Base-by-base conservation (phyloP, 2,113 vertebrate species). In the Callipepla squamata region DNA sequence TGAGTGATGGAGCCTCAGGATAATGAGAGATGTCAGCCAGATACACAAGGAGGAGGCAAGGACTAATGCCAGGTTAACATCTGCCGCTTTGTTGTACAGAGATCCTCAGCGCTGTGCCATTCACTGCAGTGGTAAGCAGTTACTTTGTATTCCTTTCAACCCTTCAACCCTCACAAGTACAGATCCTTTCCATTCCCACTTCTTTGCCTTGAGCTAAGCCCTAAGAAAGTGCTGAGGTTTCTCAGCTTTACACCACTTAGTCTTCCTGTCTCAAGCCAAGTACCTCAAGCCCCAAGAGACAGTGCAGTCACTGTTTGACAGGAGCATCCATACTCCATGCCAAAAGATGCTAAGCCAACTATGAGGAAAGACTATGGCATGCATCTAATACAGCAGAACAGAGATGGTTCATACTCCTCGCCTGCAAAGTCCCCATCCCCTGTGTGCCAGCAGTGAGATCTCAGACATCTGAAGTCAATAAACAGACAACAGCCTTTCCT, bases 261-360 rank as follows among this genome's bases (percentile, higher is more conserved):
- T 36, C 20, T 58, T 81, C 87, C 77, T 85, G 72, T 94, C 78
- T 69, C 12, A 95, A 87, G 92, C 94, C 95, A 95, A 94, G 63
- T 75, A 38, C 70, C 78, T 62, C 66, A 93, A 69, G 61, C 91
- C 63, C 40, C 69, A 76, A 89, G 85, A 97, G 69, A 97, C 94
- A 97, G 93, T 89, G 90, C 12, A 90, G 90, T 86, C 80, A 96
- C 80, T 97, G 94, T 97, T 91, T 95, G 86, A 91, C 85, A 87
- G 93, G 8, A 95, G 76, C 75, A 96, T 92, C 42, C 73, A 91
- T 42, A 45, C 53, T 84, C 59, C 81, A 80, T 59, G 75, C 84
- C 85, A 87, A 89, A 84, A 65, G 74, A 80, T 53, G 26, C 25
- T 66, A 44, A 55, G 85, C 92, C 95, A 96, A 90, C 47, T 62